Base-by-base conservation (phyloP, 2,797 vertebrate species). In the Gadopsis bispinosus region DNA sequence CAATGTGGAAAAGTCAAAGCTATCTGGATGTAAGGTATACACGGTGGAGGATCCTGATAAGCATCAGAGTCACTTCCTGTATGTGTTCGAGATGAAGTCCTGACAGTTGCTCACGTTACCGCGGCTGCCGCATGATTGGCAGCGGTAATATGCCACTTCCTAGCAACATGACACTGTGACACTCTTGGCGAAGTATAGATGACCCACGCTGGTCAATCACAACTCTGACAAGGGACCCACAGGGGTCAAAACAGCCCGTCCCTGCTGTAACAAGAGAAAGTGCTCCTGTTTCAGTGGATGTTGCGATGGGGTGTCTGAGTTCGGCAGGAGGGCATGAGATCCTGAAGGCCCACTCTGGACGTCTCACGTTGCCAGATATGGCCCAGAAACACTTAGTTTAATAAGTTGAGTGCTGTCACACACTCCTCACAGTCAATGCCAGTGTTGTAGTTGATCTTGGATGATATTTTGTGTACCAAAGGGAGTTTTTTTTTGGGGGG, bases 101-200 rank as follows among this genome's bases (percentile, higher is more conserved):
- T 56, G 62, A 73, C 81, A 56, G 70, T 73, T 50, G 43, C 89
- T 91, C 83, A 31, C 51, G 87, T 92, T 91, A 84, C 91, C 19
- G 0, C 17, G 54, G 33, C 70, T 16, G 68, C 75, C 1, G 0
- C 33, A 14, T 88, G 91, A 93, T 84, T 91, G 93, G 66, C 89
- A 86, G 87, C 53, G 11, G 86, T 92, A 87, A 91, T 89, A 85
- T 73, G 86, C 80, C 77, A 84, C 88, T 91, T 94, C 91, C 91
- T 87, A 68, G 92, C 86, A 92, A 92, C 85, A 73, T 79, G 93
- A 92, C 88, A 91, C 88, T 56, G 68, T 58, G 85, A 86, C 90
- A 88, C 88, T 80, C 87, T 77, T 3, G 62, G 79, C 45, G 60
- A 81, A 80, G 87, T 91, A 81, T 91, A 71, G 87, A 92, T 93